phyloP scores from a whole-genome alignment of 1,140 invertebrate species.

The Conus betulinus region DNA sequence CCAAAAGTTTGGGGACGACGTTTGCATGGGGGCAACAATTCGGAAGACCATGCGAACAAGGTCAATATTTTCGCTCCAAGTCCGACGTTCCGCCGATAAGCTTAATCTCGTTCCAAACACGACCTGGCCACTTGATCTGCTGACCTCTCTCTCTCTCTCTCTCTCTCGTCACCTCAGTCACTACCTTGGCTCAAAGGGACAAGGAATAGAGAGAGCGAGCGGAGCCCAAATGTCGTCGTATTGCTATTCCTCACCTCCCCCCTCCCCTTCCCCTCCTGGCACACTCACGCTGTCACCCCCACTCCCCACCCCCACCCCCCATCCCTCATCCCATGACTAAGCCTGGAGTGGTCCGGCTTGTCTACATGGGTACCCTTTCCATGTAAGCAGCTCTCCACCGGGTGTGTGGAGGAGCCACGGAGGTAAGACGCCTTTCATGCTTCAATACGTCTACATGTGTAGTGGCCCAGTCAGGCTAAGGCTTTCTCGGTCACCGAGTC shows the following conservation, averaged over 20 bases:
- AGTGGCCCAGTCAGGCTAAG: background rate
- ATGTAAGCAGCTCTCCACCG: no score
- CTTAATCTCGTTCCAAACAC: conserved; percentile 7
- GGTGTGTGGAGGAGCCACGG: no score
- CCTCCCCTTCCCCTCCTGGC: no score
- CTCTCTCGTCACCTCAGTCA: background rate
- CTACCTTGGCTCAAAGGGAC: background rate
- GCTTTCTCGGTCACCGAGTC: background rate
- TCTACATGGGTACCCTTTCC: no score
- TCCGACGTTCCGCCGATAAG: background rate
- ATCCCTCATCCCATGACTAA: no score
- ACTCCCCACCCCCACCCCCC: no score
- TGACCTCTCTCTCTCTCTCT: conserved; percentile 1
- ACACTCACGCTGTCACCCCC: no score
- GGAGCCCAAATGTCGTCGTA: no score
- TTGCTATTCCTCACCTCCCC: no score
- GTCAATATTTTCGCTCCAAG: background rate
- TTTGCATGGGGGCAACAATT: background rate
- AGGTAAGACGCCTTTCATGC: background rate
- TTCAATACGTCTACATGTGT: background rate
- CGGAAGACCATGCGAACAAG: background rate
- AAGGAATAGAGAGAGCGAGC: no score
- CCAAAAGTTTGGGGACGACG: background rate
- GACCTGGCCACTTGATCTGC: background rate
- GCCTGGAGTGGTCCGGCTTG: no score